These are phyloP conservation scores for Eupithecia inturbata DNA, from an alignment of 2,888 invertebrate species.

Conservation along the genomic window DNA sequence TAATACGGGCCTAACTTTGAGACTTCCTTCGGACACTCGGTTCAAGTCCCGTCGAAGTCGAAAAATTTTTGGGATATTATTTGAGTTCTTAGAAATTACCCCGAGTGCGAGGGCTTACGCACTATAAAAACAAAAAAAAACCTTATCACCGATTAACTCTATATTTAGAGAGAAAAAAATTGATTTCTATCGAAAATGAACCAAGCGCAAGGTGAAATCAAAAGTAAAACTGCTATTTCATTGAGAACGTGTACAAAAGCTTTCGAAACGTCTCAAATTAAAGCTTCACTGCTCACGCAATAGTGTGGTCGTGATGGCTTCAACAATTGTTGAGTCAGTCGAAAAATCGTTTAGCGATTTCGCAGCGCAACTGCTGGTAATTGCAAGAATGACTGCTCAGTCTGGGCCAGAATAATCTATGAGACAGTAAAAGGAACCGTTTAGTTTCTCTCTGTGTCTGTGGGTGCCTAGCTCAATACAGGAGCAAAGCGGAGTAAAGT, in stretches of 20 bases:
- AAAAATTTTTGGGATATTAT: no score
- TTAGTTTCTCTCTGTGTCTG: conserved; percentile 15
- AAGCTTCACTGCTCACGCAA: conserved; percentile 8
- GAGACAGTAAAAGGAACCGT: conserved; percentile 33
- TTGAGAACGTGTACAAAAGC: conserved; percentile 2
- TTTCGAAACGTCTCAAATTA: not conserved
- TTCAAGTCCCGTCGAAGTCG: no score
- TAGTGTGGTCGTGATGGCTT: conserved; percentile 30
- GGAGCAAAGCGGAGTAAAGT: not conserved
- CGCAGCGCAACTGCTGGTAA: conserved; percentile 43
- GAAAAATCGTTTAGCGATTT: conserved; percentile 43
- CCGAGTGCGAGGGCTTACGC: no score
- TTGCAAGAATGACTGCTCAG: conserved; percentile 46
- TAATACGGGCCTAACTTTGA: no score
- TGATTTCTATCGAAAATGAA: not conserved
- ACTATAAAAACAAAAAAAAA: no score
- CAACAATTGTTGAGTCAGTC: conserved; percentile 42
- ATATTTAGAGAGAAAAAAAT: not conserved
- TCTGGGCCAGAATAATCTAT: conserved; percentile 42
- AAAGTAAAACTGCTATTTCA: not conserved
- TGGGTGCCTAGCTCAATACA: not conserved
- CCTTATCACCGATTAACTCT: not conserved
- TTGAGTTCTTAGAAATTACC: no score
- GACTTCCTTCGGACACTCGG: no score
- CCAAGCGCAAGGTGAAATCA: not conserved